phyloP scores from a whole-genome alignment of 2,888 invertebrate species.

The Pegoplata infirma region DNA sequence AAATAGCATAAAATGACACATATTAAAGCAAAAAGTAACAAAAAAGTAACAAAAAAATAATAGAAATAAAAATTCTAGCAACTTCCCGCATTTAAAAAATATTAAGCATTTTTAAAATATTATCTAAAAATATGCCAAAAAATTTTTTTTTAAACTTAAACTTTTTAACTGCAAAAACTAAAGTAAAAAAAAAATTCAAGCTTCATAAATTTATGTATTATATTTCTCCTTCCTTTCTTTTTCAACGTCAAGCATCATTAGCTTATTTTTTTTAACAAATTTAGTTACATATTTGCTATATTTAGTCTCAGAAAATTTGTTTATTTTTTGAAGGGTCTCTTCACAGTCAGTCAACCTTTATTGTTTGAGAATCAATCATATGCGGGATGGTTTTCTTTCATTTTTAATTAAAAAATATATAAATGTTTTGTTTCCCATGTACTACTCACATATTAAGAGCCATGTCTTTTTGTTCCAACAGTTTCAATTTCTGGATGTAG shows the following conservation, averaged over 20 bases:
- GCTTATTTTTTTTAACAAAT: conserved; percentile 47
- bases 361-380: conserved; percentile 61
- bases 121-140: neutral
- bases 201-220: conserved; percentile 46
- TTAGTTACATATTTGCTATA: conserved; percentile 51
- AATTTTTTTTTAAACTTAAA: neutral
- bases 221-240: neutral
- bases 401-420: conserved; percentile 59
- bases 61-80: conserved; percentile 1
- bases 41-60: conserved; percentile 19
- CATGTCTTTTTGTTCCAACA: conserved; percentile 17
- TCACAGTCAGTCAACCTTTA: conserved; percentile 56
- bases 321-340: conserved; percentile 44
- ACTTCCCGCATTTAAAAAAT: conserved; percentile 16
- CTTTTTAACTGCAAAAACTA: neutral
- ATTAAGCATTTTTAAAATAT: neutral
- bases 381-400: conserved; percentile 58
- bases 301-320: conserved; percentile 13
- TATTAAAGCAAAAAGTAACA: neutral
- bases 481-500: conserved; percentile 43
- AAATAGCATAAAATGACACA: conserved; percentile 19
- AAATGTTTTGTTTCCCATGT: conserved; percentile 48
- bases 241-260: conserved; percentile 51
- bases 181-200: conserved; percentile 32
- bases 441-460: conserved; percentile 9